phyloP scores from a whole-genome alignment of 1,140 invertebrate species.

The Drosophila pruinosa region DNA sequence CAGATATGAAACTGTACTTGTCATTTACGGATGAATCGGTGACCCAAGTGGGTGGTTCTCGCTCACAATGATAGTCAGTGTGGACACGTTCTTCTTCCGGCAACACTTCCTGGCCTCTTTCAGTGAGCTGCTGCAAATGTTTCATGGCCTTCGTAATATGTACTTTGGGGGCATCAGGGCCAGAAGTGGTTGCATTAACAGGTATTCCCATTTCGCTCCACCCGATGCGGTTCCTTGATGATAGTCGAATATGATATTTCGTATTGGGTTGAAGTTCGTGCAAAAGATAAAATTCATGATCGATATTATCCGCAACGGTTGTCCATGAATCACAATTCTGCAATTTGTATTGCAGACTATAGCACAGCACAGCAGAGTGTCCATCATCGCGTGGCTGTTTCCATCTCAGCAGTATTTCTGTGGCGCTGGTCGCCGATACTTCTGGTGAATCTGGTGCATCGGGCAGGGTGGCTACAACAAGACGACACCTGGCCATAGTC shows the following conservation, averaged over 20 bases:
- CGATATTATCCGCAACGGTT: slow-evolving; percentile 93
- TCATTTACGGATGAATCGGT: slow-evolving; percentile 87
- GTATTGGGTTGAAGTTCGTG: slow-evolving; percentile 90
- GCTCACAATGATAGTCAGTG: slow-evolving; percentile 90
- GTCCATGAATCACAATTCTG: slow-evolving; percentile 92
- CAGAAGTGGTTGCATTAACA: slow-evolving; percentile 88
- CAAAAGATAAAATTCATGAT: slow-evolving; percentile 96
- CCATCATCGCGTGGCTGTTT: slow-evolving; percentile 93
- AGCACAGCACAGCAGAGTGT: slow-evolving; percentile 92
- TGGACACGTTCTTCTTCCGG: slow-evolving; percentile 86
- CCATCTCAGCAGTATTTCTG: slow-evolving; percentile 94
- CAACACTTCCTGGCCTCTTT: slow-evolving; percentile 89
- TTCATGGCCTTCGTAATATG: slow-evolving; percentile 91
- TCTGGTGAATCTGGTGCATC: slow-evolving; percentile 94
- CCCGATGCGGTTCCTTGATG: slow-evolving; percentile 96
- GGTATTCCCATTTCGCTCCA: slow-evolving; percentile 93
- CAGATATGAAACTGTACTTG: slow-evolving; percentile 92
- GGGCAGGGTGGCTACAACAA: slow-evolving; percentile 90
- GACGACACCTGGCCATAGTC: slow-evolving; percentile 88
- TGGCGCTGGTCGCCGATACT: slow-evolving; percentile 91
- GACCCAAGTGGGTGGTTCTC: slow-evolving; percentile 89
- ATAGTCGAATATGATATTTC: slow-evolving; percentile 94
- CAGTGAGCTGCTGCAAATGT: slow-evolving; percentile 92
- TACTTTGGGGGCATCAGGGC: slow-evolving; percentile 87
- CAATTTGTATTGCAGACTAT: slow-evolving; percentile 91